Evolutionary conservation across 2,888 invertebrate species (phyloP).

Genomic region (Cartodere bifasciata): DNA sequence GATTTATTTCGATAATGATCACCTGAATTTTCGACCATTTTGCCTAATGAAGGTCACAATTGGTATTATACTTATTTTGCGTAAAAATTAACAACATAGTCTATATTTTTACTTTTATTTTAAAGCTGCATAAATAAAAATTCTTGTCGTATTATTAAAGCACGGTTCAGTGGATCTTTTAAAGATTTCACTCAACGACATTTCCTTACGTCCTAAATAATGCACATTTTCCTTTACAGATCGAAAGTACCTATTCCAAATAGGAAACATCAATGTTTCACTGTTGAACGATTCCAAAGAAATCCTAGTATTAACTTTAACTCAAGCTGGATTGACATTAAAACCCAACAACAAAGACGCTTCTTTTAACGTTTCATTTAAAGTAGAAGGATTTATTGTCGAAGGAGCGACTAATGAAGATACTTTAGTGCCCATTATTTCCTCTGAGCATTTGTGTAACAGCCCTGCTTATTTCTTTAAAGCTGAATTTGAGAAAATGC

Average conservation of each 20-base stretch:
- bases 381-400: conserved; percentile 60
- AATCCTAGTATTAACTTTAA: conserved; percentile 56
- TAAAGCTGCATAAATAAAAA: too few species aligned
- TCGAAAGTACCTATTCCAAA: conserved; percentile 61
- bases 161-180: too few species aligned
- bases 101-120: too few species aligned
- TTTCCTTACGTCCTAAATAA: too few species aligned
- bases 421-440: conserved; percentile 56
- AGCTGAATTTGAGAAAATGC: conserved; percentile 61
- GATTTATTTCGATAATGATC: too few species aligned
- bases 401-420: conserved; percentile 64
- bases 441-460: conserved; percentile 45
- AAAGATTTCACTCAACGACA: conserved; percentile 1
- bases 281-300: conserved; percentile 56
- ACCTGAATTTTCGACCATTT: too few species aligned
- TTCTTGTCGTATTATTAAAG: too few species aligned
- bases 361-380: conserved; percentile 23
- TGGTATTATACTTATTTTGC: too few species aligned
- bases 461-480: conserved; percentile 59
- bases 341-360: conserved; percentile 25
- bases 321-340: conserved; percentile 44
- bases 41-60: too few species aligned
- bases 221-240: conserved; percentile 44
- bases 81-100: too few species aligned
- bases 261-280: conserved; percentile 59